Conservation (phyloP, 2,888 invertebrate species). For the Tenthredo distinguenda region DNA sequence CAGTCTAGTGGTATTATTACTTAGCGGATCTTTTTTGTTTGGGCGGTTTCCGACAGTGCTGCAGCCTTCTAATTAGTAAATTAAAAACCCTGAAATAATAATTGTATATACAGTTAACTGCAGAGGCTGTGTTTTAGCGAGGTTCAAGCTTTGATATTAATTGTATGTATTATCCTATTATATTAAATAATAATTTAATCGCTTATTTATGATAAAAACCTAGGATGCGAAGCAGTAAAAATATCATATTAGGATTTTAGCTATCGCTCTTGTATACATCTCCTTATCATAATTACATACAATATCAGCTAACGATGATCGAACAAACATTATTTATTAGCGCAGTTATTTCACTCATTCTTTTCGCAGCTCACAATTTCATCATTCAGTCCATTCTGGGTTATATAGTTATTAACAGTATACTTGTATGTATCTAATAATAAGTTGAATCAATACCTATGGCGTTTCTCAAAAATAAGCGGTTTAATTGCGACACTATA, state of each 20-base stretch:
- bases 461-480: conserved; percentile 49
- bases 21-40: conserved; percentile 58
- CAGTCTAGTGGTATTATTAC: conserved; percentile 48
- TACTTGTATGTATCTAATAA: conserved; percentile 33
- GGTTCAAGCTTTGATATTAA: conserved; percentile 69
- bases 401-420: conserved; percentile 28
- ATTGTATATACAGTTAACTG: conserved; percentile 65
- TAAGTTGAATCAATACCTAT: conserved; percentile 39
- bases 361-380: neutral
- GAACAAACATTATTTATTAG: conserved; percentile 15
- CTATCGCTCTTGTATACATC: neutral
- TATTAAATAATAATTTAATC: conserved; percentile 66
- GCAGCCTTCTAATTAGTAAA: conserved; percentile 61
- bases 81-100: conserved; percentile 50
- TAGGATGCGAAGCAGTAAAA: conserved; percentile 37
- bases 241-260: conserved; percentile 9
- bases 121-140: conserved; percentile 70
- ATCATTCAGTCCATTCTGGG: neutral
- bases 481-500: conserved; percentile 45
- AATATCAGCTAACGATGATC: conserved; percentile 31
- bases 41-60: conserved; percentile 65
- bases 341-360: conserved; percentile 22
- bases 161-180: conserved; percentile 60
- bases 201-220: conserved; percentile 67
- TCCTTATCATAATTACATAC: conserved; percentile 4